A percentile compares a stretch with the other conserved stretches of the same genome.
Evolutionary conservation across 2,797 vertebrate species (phyloP).

Genomic region (Podarcis siculus): DNA sequence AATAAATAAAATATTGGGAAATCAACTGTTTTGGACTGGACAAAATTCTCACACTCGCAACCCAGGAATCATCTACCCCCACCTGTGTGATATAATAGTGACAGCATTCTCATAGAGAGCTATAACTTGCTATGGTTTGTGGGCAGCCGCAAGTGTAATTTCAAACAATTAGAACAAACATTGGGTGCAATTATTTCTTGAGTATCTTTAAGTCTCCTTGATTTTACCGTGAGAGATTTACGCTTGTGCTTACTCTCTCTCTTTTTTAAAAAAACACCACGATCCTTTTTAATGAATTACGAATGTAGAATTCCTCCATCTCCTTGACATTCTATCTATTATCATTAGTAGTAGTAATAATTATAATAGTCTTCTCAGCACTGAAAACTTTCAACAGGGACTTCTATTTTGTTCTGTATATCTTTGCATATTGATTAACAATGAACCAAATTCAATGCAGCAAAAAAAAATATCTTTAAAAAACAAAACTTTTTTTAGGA

Average conservation of each 20-base stretch:
- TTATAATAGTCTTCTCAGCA: neutral
- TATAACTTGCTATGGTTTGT: neutral
- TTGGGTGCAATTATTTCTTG: neutral
- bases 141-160: neutral
- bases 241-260: neutral
- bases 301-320: conserved; percentile 2
- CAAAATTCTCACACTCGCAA: neutral
- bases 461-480: conserved; percentile 34
- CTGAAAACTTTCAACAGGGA: conserved; percentile 10
- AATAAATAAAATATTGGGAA: neutral
- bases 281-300: neutral
- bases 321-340: neutral
- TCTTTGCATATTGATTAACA: conserved; percentile 50
- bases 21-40: neutral
- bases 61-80: neutral
- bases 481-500: conserved; percentile 67
- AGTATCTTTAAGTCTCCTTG: conserved; percentile 5
- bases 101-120: neutral
- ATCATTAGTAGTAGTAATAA: neutral
- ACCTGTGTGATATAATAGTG: neutral
- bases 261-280: neutral
- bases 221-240: conserved; percentile 3
- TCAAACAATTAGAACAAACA: neutral
- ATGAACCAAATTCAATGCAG: conserved; percentile 69
- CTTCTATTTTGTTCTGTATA: conserved; percentile 4